phyloP scores from a whole-genome alignment of 2,113 vertebrate species.

The Todiramphus chloris region DNA sequence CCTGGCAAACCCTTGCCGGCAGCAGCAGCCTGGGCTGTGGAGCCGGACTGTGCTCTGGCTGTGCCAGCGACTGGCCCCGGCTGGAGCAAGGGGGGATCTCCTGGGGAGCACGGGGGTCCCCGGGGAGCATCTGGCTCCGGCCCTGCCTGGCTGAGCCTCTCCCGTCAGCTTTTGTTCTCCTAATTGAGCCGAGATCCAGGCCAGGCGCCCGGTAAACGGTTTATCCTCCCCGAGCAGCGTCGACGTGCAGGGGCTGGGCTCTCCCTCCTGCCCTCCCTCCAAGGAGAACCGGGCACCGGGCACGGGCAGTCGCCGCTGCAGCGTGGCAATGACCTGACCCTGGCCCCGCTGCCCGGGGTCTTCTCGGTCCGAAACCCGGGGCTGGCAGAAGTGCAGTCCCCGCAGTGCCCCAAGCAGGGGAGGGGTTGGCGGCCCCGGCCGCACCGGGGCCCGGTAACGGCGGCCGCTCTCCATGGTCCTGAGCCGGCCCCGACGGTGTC shows the following conservation, averaged over 20 bases:
- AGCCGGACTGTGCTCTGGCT: not conserved
- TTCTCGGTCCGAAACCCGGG: not conserved
- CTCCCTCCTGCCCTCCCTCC: not conserved
- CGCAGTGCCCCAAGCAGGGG: no score
- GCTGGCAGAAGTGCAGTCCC: not conserved
- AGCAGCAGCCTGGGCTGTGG: not conserved
- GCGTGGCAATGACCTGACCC: no score
- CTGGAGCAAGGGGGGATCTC: not conserved
- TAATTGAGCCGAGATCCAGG: slow-evolving; percentile 1
- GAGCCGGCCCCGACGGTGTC: not conserved
- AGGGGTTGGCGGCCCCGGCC: no score
- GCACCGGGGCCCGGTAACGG: slow-evolving; percentile 3
- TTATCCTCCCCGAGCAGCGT: not conserved
- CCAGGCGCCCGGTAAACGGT: not conserved
- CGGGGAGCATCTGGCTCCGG: not conserved
- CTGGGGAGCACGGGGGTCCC: not conserved
- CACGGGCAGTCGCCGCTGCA: not conserved
- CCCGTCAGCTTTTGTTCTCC: not conserved
- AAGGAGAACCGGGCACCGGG: not conserved
- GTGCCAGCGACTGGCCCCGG: no score
- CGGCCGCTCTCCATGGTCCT: slow-evolving; percentile 41
- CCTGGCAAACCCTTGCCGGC: accelerated
- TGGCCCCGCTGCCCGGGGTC: not conserved
- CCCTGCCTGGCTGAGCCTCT: not conserved
- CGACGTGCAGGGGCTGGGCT: not conserved